A percentile compares a stretch with the other conserved stretches of the same genome.
Evolutionary conservation across 2,113 vertebrate genomes (phyloP).

Genomic region (Myocastor coypus): DNA sequence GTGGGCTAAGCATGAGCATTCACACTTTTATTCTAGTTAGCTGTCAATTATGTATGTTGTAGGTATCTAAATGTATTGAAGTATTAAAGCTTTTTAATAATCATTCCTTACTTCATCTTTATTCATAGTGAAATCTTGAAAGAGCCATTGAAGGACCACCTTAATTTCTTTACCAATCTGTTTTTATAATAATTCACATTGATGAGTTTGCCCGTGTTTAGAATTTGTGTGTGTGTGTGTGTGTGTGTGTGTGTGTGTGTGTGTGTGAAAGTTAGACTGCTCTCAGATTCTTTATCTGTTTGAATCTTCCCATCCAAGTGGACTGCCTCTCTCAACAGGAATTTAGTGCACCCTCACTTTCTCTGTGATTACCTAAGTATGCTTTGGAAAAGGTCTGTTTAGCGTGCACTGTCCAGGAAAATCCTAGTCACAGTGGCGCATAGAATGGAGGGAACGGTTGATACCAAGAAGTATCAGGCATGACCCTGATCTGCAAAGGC

Average conservation of each 20-base stretch:
- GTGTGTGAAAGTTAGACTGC: constrained; percentile 53
- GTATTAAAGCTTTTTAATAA: constrained; percentile 23
- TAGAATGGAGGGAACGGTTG: neutral
- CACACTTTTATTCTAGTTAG: constrained; percentile 46
- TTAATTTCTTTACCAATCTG: constrained; percentile 53
- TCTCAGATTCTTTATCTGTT: constrained; percentile 2
- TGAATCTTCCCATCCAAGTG: neutral
- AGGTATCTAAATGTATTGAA: constrained; percentile 17
- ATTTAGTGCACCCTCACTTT: neutral
- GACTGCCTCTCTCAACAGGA: neutral
- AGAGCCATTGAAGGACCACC: constrained; percentile 29
- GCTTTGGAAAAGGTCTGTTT: constrained; percentile 28
- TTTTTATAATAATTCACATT: neutral
- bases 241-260: too few relatives aligned
- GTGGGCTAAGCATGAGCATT: constrained; percentile 21
- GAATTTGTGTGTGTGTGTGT: too few relatives aligned
- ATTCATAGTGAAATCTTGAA: constrained; percentile 58
- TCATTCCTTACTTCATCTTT: constrained; percentile 52
- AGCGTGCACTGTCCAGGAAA: neutral
- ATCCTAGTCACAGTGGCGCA: neutral
- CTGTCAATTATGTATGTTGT: constrained; percentile 44
- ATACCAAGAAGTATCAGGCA: neutral
- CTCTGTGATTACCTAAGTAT: neutral
- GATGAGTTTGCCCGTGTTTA: neutral
- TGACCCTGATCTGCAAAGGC: neutral